phyloP scores from a whole-genome alignment of 1,140 invertebrate genomes.

The Atta texana region DNA sequence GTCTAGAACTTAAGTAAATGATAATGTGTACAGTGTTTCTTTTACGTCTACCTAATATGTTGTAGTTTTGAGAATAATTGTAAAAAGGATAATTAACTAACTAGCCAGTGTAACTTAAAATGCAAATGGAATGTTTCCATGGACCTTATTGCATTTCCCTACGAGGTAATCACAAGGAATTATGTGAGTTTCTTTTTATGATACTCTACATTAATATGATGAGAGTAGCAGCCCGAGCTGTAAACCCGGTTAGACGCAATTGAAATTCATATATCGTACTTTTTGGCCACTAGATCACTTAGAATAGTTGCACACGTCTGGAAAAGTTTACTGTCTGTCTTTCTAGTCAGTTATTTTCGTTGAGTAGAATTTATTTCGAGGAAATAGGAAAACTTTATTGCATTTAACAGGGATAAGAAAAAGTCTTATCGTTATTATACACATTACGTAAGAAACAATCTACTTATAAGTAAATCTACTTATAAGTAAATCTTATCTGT shows the following conservation, averaged over 20 bases:
- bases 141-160: slow-evolving; percentile 63
- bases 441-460: slow-evolving; percentile 11
- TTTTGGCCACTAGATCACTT: slow-evolving; percentile 77
- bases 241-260: slow-evolving; percentile 62
- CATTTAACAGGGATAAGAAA: not conserved
- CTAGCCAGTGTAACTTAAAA: slow-evolving; percentile 71
- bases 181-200: slow-evolving; percentile 54
- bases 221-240: slow-evolving; percentile 42
- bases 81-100: slow-evolving; percentile 65
- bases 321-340: slow-evolving; percentile 32
- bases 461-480: not conserved
- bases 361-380: not conserved
- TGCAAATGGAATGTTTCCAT: slow-evolving; percentile 78
- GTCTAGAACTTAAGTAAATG: slow-evolving; percentile 52
- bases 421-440: not conserved
- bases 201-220: slow-evolving; percentile 74
- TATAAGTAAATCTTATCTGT: not conserved
- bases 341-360: not conserved
- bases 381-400: slow-evolving; percentile 11
- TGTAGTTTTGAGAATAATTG: slow-evolving; percentile 26
- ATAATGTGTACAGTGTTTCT: slow-evolving; percentile 34
- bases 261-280: slow-evolving; percentile 71
- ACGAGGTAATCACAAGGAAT: slow-evolving; percentile 73
- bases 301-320: slow-evolving; percentile 47
- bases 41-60: slow-evolving; percentile 44